Percentiles rank a stretch among this genome's conserved stretches.
These are phyloP conservation scores for Gymnodraco acuticeps DNA, from an alignment of 2,797 vertebrate genomes.

Conservation along the genomic window DNA sequence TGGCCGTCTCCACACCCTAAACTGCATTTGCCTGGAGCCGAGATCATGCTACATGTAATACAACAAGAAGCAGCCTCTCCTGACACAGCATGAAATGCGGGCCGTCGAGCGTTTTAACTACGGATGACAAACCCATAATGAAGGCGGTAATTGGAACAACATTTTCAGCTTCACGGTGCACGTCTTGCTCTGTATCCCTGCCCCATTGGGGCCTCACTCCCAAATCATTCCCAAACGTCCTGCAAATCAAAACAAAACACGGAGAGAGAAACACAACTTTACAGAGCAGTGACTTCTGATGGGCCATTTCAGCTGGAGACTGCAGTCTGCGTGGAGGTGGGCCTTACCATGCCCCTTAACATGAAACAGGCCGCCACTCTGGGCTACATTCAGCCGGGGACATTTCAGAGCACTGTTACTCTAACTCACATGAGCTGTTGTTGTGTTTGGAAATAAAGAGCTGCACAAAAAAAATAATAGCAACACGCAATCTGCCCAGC, in stretches of 20 bases:
- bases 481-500: slow-evolving; percentile 30
- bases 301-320: slow-evolving; percentile 77
- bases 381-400: slow-evolving; percentile 55
- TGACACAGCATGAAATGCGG: slow-evolving; percentile 80
- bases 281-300: slow-evolving; percentile 82
- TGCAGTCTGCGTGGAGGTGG: slow-evolving; percentile 71
- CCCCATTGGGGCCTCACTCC: slow-evolving; percentile 76
- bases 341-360: slow-evolving; percentile 63
- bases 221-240: slow-evolving; percentile 87
- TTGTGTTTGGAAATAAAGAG: slow-evolving; percentile 58
- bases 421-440: slow-evolving; percentile 42
- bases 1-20: slow-evolving; percentile 52
- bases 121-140: slow-evolving; percentile 83
- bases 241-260: slow-evolving; percentile 84
- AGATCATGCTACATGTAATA: slow-evolving; percentile 75
- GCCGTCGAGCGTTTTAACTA: slow-evolving; percentile 70
- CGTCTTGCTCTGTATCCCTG: slow-evolving; percentile 77
- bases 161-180: slow-evolving; percentile 76
- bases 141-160: slow-evolving; percentile 87
- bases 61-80: slow-evolving; percentile 71
- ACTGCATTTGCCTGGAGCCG: slow-evolving; percentile 58
- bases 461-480: slow-evolving; percentile 46
- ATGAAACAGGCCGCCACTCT: slow-evolving; percentile 74
- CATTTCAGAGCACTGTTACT: slow-evolving; percentile 44
- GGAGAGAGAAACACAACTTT: slow-evolving; percentile 73